Evolutionary conservation across 1,140 invertebrate genomes (phyloP).

Genomic region (Micrasema minimum): DNA sequence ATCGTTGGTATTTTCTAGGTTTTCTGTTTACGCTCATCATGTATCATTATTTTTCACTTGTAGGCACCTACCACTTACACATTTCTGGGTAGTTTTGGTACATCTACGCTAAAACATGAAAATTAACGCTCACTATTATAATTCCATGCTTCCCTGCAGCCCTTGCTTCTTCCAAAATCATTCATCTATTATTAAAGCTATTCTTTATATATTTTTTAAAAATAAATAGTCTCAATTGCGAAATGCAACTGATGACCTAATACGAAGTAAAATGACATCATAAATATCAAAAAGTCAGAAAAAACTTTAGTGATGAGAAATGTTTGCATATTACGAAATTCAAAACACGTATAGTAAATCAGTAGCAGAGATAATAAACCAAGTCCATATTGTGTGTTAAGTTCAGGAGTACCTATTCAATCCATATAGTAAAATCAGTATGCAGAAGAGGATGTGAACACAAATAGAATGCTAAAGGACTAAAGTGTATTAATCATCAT

Average conservation of each 20-base stretch:
- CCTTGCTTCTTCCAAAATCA: too few relatives aligned
- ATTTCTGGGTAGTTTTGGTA: too few relatives aligned
- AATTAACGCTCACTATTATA: too few relatives aligned
- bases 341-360: conserved; percentile 8
- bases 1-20: too few relatives aligned
- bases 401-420: background rate
- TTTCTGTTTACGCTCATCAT: too few relatives aligned
- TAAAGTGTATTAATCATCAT: background rate
- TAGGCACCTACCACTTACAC: too few relatives aligned
- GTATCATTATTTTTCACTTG: background rate
- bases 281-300: background rate
- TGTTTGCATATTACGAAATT: background rate
- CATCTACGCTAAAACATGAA: too few relatives aligned
- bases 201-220: too few relatives aligned
- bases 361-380: background rate
- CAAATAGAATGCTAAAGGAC: background rate
- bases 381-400: background rate
- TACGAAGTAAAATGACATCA: background rate
- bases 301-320: conserved; percentile 4
- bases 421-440: background rate
- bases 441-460: background rate
- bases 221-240: too few relatives aligned
- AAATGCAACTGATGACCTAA: background rate
- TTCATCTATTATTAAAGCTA: too few relatives aligned
- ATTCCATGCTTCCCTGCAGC: too few relatives aligned